These are phyloP conservation scores for Hoplias malabaricus DNA, from an alignment of 2,113 vertebrate species.

Conservation along the genomic window DNA sequence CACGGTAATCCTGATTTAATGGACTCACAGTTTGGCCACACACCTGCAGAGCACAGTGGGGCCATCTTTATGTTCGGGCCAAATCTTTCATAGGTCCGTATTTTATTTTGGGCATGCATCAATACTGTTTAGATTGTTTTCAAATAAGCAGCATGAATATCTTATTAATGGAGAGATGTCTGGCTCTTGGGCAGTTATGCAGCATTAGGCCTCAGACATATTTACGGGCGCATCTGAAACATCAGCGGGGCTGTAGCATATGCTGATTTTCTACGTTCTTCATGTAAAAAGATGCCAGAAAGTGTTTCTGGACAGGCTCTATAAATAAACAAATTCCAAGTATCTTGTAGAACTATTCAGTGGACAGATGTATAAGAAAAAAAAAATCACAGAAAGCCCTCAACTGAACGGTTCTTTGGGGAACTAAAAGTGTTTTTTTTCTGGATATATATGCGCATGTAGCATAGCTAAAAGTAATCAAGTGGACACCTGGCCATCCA, in stretches of 20 bases:
- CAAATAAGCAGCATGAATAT: background rate
- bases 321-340: no score
- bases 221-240: background rate
- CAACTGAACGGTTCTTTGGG: no score
- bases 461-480: no score
- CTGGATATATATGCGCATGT: no score
- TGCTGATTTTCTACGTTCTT: background rate
- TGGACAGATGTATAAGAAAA: no score
- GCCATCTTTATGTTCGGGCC: background rate
- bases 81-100: background rate
- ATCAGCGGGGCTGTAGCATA: background rate
- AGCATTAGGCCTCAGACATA: background rate
- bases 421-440: no score
- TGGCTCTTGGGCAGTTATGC: background rate
- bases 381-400: no score
- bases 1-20: conserved; percentile 47
- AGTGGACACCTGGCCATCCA: no score
- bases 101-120: background rate
- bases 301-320: no score
- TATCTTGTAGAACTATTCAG: no score
- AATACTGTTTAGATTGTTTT: background rate
- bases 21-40: conserved; percentile 39
- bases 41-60: conserved; percentile 34
- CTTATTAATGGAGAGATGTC: background rate
- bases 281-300: background rate